Conservation (phyloP, 1,140 invertebrate species). For the Diachasmimorpha longicaudata region DNA sequence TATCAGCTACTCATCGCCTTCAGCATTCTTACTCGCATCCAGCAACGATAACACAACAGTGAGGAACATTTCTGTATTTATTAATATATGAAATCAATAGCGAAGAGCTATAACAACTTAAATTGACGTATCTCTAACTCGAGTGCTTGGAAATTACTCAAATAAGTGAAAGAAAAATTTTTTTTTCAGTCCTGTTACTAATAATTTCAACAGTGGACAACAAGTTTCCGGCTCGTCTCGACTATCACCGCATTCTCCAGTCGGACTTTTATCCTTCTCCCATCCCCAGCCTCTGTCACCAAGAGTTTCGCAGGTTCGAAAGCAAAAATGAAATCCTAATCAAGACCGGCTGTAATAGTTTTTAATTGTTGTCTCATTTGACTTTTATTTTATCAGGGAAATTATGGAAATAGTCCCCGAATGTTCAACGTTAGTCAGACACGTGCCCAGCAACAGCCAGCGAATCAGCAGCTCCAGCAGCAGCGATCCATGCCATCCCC, state of each 20-base stretch:
- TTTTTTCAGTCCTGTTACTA: constrained; percentile 51
- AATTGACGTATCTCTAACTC: no score
- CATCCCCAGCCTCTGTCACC: constrained; percentile 60
- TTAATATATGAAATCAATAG: not conserved
- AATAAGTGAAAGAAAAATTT: constrained; percentile 4
- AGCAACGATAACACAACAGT: constrained; percentile 60
- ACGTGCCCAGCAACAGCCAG: constrained; percentile 48
- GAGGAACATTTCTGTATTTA: constrained; percentile 25
- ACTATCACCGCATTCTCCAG: constrained; percentile 59
- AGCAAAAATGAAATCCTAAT: not conserved
- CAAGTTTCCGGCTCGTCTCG: constrained; percentile 54
- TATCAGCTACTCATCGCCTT: constrained; percentile 59
- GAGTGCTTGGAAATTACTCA: no score
- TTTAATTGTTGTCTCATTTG: not conserved
- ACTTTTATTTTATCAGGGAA: constrained; percentile 38
- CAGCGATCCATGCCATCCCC: constrained; percentile 66
- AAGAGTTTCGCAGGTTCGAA: constrained; percentile 51
- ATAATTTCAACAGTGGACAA: constrained; percentile 58
- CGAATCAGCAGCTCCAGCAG: constrained; percentile 39
- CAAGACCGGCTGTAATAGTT: not conserved
- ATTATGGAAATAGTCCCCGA: constrained; percentile 57
- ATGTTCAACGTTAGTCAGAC: constrained; percentile 60
- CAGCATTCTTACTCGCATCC: constrained; percentile 59
- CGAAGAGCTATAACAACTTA: no score
- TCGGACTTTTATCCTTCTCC: constrained; percentile 54